Percentiles rank a stretch among this genome's conserved stretches.
These are phyloP conservation scores for Leptosomus discolor DNA, from an alignment of 2,113 vertebrate genomes.

Conservation along the genomic window DNA sequence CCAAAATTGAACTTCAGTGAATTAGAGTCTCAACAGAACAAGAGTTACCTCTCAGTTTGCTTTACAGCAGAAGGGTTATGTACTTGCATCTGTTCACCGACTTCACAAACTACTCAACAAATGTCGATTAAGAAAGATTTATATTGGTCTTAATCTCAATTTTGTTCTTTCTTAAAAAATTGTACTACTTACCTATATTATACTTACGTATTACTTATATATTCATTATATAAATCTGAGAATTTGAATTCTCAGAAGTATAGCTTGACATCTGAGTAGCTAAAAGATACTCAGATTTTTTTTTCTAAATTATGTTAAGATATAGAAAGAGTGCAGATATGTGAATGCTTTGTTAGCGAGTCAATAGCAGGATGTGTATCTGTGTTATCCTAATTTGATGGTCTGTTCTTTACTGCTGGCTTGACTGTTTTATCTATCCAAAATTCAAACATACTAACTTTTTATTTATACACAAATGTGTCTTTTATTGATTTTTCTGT, in stretches of 20 bases:
- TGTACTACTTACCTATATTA: not conserved
- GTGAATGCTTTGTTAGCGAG: not conserved
- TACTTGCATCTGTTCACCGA: not conserved
- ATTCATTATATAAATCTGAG: no score
- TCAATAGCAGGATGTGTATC: not conserved
- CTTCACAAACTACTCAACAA: not conserved
- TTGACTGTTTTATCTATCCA: not conserved
- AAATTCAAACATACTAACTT: not conserved
- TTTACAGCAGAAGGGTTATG: not conserved
- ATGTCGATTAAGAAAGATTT: not conserved
- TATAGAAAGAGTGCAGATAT: not conserved
- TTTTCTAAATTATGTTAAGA: not conserved
- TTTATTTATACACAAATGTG: not conserved
- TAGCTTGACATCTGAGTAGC: not conserved
- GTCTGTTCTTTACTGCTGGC: not conserved
- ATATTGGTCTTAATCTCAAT: not conserved
- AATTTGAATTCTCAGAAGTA: not conserved
- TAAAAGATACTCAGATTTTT: not conserved
- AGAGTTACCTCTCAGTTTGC: not conserved
- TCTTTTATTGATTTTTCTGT: not conserved
- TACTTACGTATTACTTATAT: not conserved
- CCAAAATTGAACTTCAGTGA: not conserved
- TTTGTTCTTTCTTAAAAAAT: not conserved
- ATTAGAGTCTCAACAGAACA: not conserved
- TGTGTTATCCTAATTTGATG: not conserved